Conservation (phyloP, 2,888 invertebrate genomes). For the Campaea margaritaria region DNA sequence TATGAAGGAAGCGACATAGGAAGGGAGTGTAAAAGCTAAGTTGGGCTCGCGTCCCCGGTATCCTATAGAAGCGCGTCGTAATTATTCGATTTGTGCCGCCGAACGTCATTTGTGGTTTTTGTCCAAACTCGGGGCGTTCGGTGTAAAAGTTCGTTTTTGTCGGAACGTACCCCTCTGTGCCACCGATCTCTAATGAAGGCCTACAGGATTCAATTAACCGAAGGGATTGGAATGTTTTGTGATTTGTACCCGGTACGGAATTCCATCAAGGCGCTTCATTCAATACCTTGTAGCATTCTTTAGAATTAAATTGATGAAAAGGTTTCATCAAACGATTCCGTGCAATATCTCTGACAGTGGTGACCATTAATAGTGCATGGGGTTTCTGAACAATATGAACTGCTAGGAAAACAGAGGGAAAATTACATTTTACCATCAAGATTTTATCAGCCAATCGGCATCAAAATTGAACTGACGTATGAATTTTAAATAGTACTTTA, state of each 20-base stretch:
- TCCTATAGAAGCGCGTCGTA: slow-evolving; percentile 48
- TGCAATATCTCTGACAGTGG: not conserved
- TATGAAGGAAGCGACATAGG: slow-evolving; percentile 61
- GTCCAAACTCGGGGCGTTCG: slow-evolving; percentile 63
- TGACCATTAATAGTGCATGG: too few relatives aligned
- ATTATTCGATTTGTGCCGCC: slow-evolving; percentile 74
- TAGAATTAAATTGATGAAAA: slow-evolving; percentile 61
- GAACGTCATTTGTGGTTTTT: slow-evolving; percentile 80
- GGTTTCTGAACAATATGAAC: not conserved
- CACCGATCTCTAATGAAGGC: slow-evolving; percentile 76
- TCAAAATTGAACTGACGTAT: too few relatives aligned
- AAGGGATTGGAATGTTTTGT: slow-evolving; percentile 80
- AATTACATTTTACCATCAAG: too few relatives aligned
- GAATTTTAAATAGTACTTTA: too few relatives aligned
- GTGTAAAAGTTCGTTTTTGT: slow-evolving; percentile 78
- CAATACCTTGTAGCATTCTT: slow-evolving; percentile 61
- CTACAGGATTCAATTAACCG: slow-evolving; percentile 82
- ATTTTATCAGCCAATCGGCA: too few relatives aligned
- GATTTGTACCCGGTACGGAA: slow-evolving; percentile 75
- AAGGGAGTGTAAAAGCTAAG: slow-evolving; percentile 69
- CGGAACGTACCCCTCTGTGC: slow-evolving; percentile 49
- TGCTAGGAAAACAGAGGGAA: not conserved
- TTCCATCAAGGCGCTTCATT: slow-evolving; percentile 72
- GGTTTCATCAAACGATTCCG: slow-evolving; percentile 44
- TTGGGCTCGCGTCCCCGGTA: slow-evolving; percentile 56